These are phyloP conservation scores for Eubasilissa regina DNA, from an alignment of 1,140 invertebrate species.

Conservation along the genomic window DNA sequence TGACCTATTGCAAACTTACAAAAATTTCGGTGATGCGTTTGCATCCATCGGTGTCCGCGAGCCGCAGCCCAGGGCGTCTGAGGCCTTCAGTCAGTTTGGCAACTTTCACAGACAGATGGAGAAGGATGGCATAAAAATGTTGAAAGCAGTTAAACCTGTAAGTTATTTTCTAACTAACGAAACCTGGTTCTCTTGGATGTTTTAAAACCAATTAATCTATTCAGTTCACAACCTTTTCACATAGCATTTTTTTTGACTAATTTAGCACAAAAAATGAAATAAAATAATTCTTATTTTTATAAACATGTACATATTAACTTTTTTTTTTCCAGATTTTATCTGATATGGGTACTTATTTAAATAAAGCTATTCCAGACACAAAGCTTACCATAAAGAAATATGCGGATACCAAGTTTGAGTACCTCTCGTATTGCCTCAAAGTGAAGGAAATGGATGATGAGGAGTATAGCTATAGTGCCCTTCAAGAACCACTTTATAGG, in stretches of 20 bases:
- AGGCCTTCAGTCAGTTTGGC: conserved; percentile 96
- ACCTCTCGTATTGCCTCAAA: conserved; percentile 98
- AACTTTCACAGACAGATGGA: conserved; percentile 95
- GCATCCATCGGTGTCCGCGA: conserved; percentile 95
- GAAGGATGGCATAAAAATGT: conserved; percentile 90
- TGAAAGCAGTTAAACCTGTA: conserved; percentile 94
- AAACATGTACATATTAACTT: background rate
- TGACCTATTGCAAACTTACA: conserved; percentile 77
- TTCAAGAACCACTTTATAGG: conserved; percentile 97
- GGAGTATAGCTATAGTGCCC: conserved; percentile 92
- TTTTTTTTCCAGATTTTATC: conserved; percentile 82
- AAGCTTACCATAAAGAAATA: conserved; percentile 98
- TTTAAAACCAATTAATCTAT: conserved; percentile 9
- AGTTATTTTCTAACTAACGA: conserved; percentile 50
- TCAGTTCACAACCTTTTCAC: background rate
- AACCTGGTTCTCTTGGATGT: too few species aligned
- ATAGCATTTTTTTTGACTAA: too few species aligned
- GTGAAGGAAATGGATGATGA: conserved; percentile 99
- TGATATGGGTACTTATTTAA: conserved; percentile 95
- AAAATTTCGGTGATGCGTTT: conserved; percentile 95
- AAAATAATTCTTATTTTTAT: too few species aligned
- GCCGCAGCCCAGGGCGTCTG: conserved; percentile 94
- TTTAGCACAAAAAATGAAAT: too few species aligned
- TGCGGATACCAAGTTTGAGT: conserved; percentile 98
- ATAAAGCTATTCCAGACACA: conserved; percentile 98